A percentile compares a stretch with the other conserved stretches of the same genome.
These are phyloP conservation scores for Caenorhabditis afra DNA, from an alignment of 2,888 invertebrate species.

Conservation along the genomic window DNA sequence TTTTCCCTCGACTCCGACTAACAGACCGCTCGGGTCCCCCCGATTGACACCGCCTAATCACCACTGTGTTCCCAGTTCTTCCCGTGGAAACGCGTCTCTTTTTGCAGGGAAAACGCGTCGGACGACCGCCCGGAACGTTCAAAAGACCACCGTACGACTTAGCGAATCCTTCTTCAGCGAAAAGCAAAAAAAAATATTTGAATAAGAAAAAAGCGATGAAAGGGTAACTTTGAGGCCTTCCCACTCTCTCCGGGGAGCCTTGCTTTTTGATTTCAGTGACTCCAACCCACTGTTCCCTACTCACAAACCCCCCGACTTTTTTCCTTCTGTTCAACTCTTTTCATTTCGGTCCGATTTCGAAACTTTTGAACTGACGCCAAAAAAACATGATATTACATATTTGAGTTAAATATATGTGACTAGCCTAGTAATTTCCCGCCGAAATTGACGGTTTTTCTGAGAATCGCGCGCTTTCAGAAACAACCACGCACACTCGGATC, in stretches of 20 bases:
- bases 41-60: no score
- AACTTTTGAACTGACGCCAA: neutral
- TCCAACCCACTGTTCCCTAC: neutral
- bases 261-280: neutral
- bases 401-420: neutral
- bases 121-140: conserved; percentile 67
- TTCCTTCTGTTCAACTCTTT: neutral
- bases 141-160: conserved; percentile 61
- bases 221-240: conserved; percentile 5
- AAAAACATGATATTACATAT: neutral
- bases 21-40: no score
- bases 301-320: neutral
- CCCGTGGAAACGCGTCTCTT: neutral
- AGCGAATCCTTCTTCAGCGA: neutral
- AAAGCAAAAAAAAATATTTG: conserved; percentile 1
- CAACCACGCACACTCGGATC: neutral
- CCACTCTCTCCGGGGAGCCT: neutral
- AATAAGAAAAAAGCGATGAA: conserved; percentile 19
- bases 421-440: neutral
- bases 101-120: conserved; percentile 66
- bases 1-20: no score
- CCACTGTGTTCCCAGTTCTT: neutral
- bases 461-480: neutral
- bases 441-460: neutral
- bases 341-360: neutral